Conservation (phyloP, 2,797 vertebrate species). For the Poecile montanus region DNA sequence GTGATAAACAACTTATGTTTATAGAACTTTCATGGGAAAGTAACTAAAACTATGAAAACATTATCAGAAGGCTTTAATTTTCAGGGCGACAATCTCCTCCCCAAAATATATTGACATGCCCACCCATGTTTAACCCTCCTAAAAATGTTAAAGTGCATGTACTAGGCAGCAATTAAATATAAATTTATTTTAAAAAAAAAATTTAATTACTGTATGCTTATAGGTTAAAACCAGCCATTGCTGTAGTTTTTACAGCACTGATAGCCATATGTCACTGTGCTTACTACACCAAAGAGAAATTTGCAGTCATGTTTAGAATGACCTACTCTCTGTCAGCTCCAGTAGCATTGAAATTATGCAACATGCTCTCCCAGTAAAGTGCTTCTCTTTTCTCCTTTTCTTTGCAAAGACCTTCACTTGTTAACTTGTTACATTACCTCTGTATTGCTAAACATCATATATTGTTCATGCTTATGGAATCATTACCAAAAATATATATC, state of each 20-base stretch:
- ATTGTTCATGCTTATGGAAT: slow-evolving; percentile 28
- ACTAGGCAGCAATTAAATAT: slow-evolving; percentile 45
- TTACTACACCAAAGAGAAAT: neutral
- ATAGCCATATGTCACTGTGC: no score
- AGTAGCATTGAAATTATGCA: neutral
- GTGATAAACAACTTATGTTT: no score
- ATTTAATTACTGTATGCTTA: no score
- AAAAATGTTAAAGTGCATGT: slow-evolving; percentile 56
- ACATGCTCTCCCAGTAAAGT: slow-evolving; percentile 39
- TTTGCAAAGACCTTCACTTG: neutral
- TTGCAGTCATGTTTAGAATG: slow-evolving; percentile 38
- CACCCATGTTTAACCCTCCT: neutral
- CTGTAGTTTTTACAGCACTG: no score
- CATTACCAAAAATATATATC: neutral
- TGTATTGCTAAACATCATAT: slow-evolving; percentile 27
- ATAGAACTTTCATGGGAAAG: no score
- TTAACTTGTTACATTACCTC: neutral
- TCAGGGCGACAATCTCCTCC: neutral
- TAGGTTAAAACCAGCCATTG: no score
- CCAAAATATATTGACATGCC: neutral
- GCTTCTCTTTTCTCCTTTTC: slow-evolving; percentile 18
- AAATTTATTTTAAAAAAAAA: no score
- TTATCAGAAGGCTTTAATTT: no score
- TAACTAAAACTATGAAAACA: no score
- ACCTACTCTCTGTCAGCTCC: neutral